Base-by-base conservation (phyloP, 2,113 vertebrate species). In the Propithecus coquereli region DNA sequence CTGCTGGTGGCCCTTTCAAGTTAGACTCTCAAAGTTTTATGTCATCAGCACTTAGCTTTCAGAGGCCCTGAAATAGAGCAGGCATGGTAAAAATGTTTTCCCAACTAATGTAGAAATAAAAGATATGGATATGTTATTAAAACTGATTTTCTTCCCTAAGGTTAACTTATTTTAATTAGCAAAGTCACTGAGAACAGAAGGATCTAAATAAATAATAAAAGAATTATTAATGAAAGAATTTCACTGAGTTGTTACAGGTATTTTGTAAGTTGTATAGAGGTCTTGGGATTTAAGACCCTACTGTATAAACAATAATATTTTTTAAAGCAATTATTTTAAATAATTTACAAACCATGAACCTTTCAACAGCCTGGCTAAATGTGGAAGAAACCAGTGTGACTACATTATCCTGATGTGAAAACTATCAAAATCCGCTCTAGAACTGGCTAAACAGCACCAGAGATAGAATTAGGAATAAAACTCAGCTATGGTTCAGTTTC, bases 241-340 rank as follows among this genome's bases (percentile, higher is more conserved):
- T 94, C 16, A 47, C 20, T 76, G 13, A 85, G 32, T 84, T 47
- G 34, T 43, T 94, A 57, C 10, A 68, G 63, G 10, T 77, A 94
- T 20, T 86, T 81, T 50, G 12, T 84, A 92, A 59, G 20, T 66
- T 74, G 20, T 43, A 7, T 6, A 76, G 63, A 87, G 17, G 18
- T 91, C 50, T 93, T 84, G 54, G 30, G 34, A 95, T 63, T 94
- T 87, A 91, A 91, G 37, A 81, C 71, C 8, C 25, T 91, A 94
- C 68, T 27, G 6, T 70, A 76, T 25, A 94, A 91, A 90, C 61
- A 63, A 76, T 12, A 71, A 59, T 79, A 85, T 54, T 83, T 94
- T 95, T 81, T 61, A 82, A 88, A 74, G 34, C 22, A 70, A 7
- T 47, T 85, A 43, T 34, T 70, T 88, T 91, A 77, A 94, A 90